Conservation (phyloP, 2,113 vertebrate genomes). For the Orthonyx spaldingii region DNA sequence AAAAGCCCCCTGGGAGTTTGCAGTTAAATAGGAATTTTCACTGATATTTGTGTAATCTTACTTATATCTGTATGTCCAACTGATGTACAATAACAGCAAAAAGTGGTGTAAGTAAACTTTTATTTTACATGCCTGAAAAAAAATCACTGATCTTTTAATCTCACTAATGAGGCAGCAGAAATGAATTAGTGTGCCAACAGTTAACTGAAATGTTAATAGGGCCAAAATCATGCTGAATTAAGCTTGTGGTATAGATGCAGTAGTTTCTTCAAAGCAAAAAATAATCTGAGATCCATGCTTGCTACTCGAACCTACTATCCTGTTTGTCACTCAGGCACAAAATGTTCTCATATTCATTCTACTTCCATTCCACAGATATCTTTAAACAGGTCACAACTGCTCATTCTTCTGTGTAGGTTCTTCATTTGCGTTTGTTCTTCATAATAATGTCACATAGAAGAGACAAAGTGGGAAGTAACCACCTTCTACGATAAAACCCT, state of each 20-base stretch:
- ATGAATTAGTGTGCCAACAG: neutral
- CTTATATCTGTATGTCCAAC: neutral
- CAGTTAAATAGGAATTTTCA: neutral
- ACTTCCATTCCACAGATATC: neutral
- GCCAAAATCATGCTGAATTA: neutral
- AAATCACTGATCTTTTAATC: neutral
- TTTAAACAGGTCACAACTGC: neutral
- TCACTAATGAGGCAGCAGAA: neutral
- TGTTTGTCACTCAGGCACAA: neutral
- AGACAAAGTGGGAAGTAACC: neutral
- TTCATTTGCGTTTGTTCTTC: neutral
- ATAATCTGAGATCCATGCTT: neutral
- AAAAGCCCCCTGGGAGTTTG: neutral
- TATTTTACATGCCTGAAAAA: neutral
- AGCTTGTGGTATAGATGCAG: neutral
- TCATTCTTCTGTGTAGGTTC: neutral
- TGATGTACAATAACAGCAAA: neutral
- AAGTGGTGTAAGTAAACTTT: neutral
- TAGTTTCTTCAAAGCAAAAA: neutral
- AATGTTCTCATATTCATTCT: neutral
- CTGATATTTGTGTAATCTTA: neutral
- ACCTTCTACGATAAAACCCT: neutral
- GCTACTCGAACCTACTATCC: rapidly evolving
- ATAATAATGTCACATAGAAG: neutral
- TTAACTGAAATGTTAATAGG: neutral